Conservation (phyloP, 1,140 invertebrate species). For the Campoletis sonorensis region DNA sequence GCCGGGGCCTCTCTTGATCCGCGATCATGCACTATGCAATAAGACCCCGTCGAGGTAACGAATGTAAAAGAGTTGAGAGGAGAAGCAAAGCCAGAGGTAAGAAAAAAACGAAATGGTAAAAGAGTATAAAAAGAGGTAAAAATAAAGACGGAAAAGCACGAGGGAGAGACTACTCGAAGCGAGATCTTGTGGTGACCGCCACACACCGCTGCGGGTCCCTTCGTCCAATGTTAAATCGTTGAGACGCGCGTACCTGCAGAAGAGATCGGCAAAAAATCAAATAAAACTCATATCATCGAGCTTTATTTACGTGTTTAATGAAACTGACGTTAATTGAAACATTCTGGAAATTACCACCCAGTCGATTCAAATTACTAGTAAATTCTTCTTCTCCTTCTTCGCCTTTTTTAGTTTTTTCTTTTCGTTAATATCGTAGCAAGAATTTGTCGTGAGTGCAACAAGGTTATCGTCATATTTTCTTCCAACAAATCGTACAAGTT, state of each 20-base stretch:
- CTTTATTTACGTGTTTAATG: background rate
- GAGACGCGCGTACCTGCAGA: background rate
- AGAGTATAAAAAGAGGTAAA: background rate
- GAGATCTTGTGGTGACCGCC: background rate
- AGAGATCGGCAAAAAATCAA: background rate
- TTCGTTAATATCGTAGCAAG: no score
- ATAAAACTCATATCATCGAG: background rate
- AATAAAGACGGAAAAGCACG: background rate
- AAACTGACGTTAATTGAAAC: no score
- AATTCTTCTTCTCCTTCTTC: no score
- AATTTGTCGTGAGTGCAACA: no score
- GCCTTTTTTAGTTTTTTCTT: no score
- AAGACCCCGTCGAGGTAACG: conserved; percentile 31
- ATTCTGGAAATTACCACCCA: no score
- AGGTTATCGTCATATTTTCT: no score
- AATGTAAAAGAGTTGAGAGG: conserved; percentile 25
- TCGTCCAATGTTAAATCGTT: background rate
- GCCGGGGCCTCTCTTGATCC: conserved; percentile 31
- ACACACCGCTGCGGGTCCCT: background rate
- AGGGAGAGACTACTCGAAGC: background rate
- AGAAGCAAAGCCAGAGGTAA: background rate
- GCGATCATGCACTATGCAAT: conserved; percentile 49
- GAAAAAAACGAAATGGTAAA: background rate
- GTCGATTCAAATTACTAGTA: no score
- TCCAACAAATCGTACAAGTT: no score